Percentiles rank a stretch among this genome's conserved stretches.
Conservation (phyloP, 2,113 vertebrate genomes). For the Rynchops niger region DNA sequence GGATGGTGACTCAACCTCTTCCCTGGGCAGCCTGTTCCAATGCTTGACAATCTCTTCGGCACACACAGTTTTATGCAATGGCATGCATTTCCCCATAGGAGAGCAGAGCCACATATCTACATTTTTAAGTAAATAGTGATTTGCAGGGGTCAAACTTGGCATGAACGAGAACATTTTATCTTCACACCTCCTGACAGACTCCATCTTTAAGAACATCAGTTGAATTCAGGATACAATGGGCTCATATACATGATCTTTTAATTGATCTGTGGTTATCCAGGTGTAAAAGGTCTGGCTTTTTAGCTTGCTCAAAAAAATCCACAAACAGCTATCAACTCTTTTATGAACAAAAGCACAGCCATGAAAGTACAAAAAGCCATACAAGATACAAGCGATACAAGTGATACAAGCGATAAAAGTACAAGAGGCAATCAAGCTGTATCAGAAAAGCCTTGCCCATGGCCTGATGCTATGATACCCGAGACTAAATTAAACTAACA, state of each 20-base stretch:
- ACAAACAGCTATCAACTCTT: neutral
- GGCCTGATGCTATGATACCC: neutral
- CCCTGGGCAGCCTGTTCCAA: neutral
- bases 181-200: neutral
- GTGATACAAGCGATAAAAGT: neutral
- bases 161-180: neutral
- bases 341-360: neutral
- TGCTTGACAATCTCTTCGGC: neutral
- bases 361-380: neutral
- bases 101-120: neutral
- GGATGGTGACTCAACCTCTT: neutral
- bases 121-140: neutral
- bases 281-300: neutral
- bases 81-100: neutral
- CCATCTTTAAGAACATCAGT: neutral
- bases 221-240: neutral
- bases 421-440: neutral
- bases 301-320: neutral
- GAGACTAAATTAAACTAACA: neutral
- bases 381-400: too few relatives aligned
- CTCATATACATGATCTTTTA: neutral
- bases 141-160: neutral
- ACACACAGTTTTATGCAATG: neutral
- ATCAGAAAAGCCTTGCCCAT: neutral
- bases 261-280: neutral